Evolutionary conservation across 2,888 invertebrate genomes (phyloP).

Genomic region (Blastobasis lacticolella): DNA sequence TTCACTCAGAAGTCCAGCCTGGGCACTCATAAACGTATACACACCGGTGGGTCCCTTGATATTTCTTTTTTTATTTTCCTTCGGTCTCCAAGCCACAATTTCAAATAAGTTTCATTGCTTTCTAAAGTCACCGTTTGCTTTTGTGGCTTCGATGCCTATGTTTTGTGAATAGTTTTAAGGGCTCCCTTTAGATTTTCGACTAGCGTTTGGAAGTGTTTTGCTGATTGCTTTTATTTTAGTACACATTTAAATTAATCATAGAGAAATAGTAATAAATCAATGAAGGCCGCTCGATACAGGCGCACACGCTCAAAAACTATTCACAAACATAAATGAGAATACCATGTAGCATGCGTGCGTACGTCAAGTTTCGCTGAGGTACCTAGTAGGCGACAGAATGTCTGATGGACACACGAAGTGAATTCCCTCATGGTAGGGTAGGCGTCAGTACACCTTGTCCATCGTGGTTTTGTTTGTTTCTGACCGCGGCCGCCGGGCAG

Average conservation of each 20-base stretch:
- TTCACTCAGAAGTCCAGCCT: constrained; percentile 89
- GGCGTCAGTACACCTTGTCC: constrained; percentile 39
- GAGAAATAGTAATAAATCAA: constrained; percentile 8
- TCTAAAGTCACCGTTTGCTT: constrained; percentile 21
- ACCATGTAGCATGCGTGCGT: constrained; percentile 68
- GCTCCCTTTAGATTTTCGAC: constrained; percentile 47
- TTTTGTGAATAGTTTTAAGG: constrained; percentile 75
- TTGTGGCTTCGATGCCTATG: constrained; percentile 67
- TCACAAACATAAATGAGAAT: constrained; percentile 55
- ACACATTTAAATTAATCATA: constrained; percentile 16
- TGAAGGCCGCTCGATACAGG: constrained; percentile 28
- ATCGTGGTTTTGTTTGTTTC: constrained; percentile 74
- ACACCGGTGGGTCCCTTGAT: constrained; percentile 78
- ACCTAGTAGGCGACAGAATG: constrained; percentile 56
- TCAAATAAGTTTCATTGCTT: constrained; percentile 22
- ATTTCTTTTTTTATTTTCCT: constrained; percentile 55
- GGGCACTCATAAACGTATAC: constrained; percentile 87
- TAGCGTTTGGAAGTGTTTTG: constrained; percentile 45
- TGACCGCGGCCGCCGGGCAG: constrained; percentile 68
- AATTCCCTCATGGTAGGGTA: constrained; percentile 64
- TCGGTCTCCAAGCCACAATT: constrained; percentile 67
- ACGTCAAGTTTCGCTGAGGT: constrained; percentile 58
- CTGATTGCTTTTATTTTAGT: constrained; percentile 14
- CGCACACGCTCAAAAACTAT: constrained; percentile 74
- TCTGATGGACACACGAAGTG: constrained; percentile 70